Evolutionary conservation across 2,797 vertebrate genomes (phyloP).

Genomic region (Sebastes nivosus): DNA sequence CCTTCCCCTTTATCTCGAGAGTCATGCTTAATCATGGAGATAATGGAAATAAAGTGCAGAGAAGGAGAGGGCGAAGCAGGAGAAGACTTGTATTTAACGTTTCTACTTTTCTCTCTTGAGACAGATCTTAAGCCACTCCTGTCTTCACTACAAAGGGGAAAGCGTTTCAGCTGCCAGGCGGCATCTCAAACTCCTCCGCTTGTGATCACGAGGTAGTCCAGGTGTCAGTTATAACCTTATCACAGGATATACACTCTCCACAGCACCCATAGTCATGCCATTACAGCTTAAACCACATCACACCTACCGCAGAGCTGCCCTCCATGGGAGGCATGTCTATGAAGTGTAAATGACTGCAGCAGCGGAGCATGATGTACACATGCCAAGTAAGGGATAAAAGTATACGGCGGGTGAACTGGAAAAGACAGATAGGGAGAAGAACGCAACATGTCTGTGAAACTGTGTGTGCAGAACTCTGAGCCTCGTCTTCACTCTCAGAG

Average conservation of each 20-base stretch:
- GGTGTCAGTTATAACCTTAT: background rate
- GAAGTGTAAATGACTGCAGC: conserved; percentile 18
- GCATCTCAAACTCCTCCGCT: background rate
- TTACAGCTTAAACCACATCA: background rate
- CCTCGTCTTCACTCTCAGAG: background rate
- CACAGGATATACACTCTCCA: background rate
- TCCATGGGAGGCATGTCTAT: background rate
- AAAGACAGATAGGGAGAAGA: background rate
- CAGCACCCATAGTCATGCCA: background rate
- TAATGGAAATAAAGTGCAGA: background rate
- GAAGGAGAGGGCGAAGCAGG: background rate
- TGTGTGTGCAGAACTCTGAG: background rate
- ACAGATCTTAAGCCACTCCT: background rate
- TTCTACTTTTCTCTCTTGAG: background rate
- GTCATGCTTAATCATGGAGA: background rate
- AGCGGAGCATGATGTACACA: background rate
- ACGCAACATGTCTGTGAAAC: background rate
- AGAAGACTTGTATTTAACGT: background rate
- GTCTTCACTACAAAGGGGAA: background rate
- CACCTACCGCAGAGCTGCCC: background rate
- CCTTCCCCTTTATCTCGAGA: background rate
- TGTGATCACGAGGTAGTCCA: conserved; percentile 2
- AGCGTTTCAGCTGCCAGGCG: background rate
- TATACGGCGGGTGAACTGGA: background rate
- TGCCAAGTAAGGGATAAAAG: background rate